Base-by-base conservation (phyloP, 2,888 invertebrate genomes). In the Drosophila ustulata region DNA sequence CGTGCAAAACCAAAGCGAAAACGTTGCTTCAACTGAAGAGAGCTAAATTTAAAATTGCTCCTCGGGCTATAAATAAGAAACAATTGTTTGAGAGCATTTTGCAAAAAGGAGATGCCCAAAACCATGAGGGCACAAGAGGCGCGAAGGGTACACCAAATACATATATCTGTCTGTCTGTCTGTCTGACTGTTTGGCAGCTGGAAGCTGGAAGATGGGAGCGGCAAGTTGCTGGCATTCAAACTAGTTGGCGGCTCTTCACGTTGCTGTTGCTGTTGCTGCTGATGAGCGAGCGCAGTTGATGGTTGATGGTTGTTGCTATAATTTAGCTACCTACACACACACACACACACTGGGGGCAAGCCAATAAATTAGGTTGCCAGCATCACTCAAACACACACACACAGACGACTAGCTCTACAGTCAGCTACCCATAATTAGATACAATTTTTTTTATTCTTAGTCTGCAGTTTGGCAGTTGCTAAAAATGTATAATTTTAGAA, bases 321-420 rank as follows among this genome's bases (percentile, higher is more conserved):
- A 70, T 75, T 82, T 66, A 39, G 68, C 74, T 80, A 69, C 64
- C 70, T 82, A 62, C 34, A 13, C 39, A 39, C 39, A 39, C 13
- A 13, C 39, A 39, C 39, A 39, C 18, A 39, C 39, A 84, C 73
- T 59, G 67, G 76, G 73, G 68, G 71, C 79, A 76, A 81, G 62
- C 70, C 76, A 61, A 67, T 71, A 82, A 84, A 84, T 84, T 84
- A 73, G 79, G 79, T 78, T 84, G 76, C 79, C 70, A 37, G 34
- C 34, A 37, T 11, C 34, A n/a, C 53, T 55, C 63, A 55, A 37
- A 46, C 45, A 58, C 30, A 49, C n/a, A 64, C 41, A 52, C 25
- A 25, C n/a, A 34, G 8, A 51, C 18, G 52, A 18, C n/a, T 5
- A n/a, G 0, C 34, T 25, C 34, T 37, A 37, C 34, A 37, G 34